A percentile compares a stretch with the other conserved stretches of the same genome.
phyloP scores from a whole-genome alignment of 2,888 invertebrate species.

The Hemicrepidius hirtus region DNA sequence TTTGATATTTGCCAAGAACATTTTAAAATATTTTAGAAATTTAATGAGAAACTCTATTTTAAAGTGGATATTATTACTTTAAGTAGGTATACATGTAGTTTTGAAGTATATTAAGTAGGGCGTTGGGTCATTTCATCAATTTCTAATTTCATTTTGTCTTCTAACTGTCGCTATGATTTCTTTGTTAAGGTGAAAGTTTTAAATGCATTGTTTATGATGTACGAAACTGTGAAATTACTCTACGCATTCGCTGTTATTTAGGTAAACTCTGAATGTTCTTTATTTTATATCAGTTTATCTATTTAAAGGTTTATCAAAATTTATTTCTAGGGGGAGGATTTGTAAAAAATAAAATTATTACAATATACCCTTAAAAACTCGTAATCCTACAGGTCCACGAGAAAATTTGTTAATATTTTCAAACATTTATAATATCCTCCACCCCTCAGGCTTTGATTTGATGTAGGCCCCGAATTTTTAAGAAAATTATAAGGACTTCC shows the following conservation, averaged over 20 bases:
- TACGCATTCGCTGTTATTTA: constrained; percentile 41
- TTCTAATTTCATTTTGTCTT: constrained; percentile 53
- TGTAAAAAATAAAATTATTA: too few species aligned
- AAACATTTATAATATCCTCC: too few species aligned
- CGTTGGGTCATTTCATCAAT: constrained; percentile 50
- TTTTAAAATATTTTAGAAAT: constrained; percentile 7
- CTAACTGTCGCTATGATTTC: constrained; percentile 47
- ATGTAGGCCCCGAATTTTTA: too few species aligned
- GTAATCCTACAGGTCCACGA: too few species aligned
- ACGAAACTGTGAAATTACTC: constrained; percentile 47
- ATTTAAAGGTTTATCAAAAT: too few species aligned
- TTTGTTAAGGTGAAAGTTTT: constrained; percentile 52
- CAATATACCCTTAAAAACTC: too few species aligned
- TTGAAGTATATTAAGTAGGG: constrained; percentile 49
- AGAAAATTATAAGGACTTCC: too few species aligned
- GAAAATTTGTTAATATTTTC: too few species aligned
- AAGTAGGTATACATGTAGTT: constrained; percentile 15
- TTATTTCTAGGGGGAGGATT: too few species aligned
- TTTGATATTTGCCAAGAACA: too few species aligned
- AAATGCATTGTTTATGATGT: constrained; percentile 48
- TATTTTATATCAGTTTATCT: too few species aligned
- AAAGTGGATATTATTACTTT: neutral
- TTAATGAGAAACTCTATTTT: neutral
- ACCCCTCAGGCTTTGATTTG: too few species aligned
- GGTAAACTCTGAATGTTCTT: constrained; percentile 11